A percentile compares a stretch with the other conserved stretches of the same genome.
These are phyloP conservation scores for Patella ulyssiponensis DNA, from an alignment of 2,888 invertebrate genomes.

Conservation along the genomic window DNA sequence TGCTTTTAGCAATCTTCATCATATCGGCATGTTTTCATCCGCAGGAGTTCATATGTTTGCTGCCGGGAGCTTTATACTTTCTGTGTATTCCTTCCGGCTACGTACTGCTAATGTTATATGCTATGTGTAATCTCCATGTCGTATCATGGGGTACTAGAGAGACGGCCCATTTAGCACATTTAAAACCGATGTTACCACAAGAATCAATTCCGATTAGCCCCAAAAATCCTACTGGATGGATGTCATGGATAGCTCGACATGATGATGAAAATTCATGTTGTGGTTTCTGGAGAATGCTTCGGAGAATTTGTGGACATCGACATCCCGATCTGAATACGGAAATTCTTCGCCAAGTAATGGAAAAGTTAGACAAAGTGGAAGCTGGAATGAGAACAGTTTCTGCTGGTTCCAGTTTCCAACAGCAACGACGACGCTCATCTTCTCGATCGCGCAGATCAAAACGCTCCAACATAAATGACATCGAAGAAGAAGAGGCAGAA, in stretches of 20 bases:
- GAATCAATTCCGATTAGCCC: constrained; percentile 25
- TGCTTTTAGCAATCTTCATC: constrained; percentile 60
- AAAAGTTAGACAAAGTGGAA: constrained; percentile 52
- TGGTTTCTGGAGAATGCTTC: constrained; percentile 37
- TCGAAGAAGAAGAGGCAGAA: constrained; percentile 44
- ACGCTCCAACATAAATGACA: constrained; percentile 41
- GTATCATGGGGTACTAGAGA: constrained; percentile 96
- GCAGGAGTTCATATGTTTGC: constrained; percentile 65
- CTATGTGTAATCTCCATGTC: constrained; percentile 91
- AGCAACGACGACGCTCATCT: constrained; percentile 45
- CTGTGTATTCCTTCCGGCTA: constrained; percentile 96
- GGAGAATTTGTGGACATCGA: constrained; percentile 43
- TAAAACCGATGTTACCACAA: constrained; percentile 33
- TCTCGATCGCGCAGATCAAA: constrained; percentile 47
- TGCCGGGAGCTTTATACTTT: constrained; percentile 79
- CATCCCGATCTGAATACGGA: constrained; percentile 44
- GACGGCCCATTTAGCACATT: constrained; percentile 37
- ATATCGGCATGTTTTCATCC: constrained; percentile 66
- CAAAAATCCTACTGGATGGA: constrained; percentile 24
- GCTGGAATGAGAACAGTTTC: constrained; percentile 42
- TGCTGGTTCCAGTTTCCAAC: constrained; percentile 30
- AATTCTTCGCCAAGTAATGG: constrained; percentile 49
- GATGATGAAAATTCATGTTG: constrained; percentile 51
- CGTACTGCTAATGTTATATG: constrained; percentile 90
- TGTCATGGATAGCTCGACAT: constrained; percentile 44